Base-by-base conservation (phyloP, 2,888 invertebrate species). In the Didymodactylos carnosus region DNA sequence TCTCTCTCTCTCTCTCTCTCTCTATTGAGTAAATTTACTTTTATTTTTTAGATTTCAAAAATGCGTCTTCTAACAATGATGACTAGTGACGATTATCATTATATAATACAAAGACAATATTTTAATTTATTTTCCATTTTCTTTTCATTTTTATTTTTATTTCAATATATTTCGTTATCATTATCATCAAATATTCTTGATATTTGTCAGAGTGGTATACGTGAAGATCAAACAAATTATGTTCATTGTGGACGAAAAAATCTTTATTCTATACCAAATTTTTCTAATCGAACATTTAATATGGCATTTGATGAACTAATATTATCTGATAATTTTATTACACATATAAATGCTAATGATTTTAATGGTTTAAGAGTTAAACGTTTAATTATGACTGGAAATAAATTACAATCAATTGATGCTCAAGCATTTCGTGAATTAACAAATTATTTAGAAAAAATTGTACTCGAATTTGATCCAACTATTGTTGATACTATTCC, bases 161-260 rank as follows among this genome's bases (percentile, higher is more conserved):
- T n/a, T n/a, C n/a, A n/a, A n/a, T n/a, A n/a, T n/a, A n/a, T n/a
- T n/a, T n/a, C n/a, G n/a, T n/a, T n/a, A n/a, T n/a, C n/a, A n/a
- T 62, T 35, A 10, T 19, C 62, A 35, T n/a, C 35, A 3, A 62
- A 62, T 35, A 19, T 62, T 19, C 62, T 62, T 29, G 62, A 62
- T 62, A 35, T 72, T 25, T 74, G 74, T 35, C 74, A 74, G 46
- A 69, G 71, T 10, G 74, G 74, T n/a, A 74, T 74, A 16, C 71
- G 74, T n/a, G 74, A 74, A 62, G 74, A 74, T 27, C 53, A 71
- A 25, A 71, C 74, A 53, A 74, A 71, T 70, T 75, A 75, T 69
- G 71, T 75, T 5, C 71, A 75, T 35, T 75, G 75, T 51, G 72
- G 72, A 43, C 72, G 72, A 35, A 71, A 72, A 46, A 46, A 51